These are phyloP conservation scores for Peromyscus californicus DNA, from an alignment of 2,113 vertebrate genomes.

Conservation along the genomic window DNA sequence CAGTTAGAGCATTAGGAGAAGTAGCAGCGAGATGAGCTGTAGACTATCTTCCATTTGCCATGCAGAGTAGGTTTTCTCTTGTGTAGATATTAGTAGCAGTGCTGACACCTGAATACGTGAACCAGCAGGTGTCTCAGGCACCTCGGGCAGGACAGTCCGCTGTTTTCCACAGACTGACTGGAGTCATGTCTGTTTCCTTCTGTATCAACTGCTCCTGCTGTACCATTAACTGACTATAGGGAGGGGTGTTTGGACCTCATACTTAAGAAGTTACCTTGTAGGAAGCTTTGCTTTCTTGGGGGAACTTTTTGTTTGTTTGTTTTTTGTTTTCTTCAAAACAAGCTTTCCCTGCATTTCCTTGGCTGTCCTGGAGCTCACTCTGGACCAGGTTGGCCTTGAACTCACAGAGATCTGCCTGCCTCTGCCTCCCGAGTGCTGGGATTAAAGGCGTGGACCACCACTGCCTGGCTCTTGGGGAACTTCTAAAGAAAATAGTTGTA, in stretches of 20 bases:
- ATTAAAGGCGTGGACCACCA: background rate
- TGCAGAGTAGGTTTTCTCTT: background rate
- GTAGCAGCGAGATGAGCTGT: background rate
- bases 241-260: background rate
- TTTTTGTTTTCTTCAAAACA: too few relatives aligned
- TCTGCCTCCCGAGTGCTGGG: background rate
- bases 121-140: background rate
- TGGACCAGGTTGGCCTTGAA: background rate
- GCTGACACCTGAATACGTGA: background rate
- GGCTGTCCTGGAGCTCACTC: background rate
- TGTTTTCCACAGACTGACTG: background rate
- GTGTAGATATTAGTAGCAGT: background rate
- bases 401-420: background rate
- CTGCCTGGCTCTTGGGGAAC: background rate
- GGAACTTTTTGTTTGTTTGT: background rate
- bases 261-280: background rate
- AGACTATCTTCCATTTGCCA: background rate
- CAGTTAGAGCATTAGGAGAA: conserved; percentile 2
- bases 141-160: background rate
- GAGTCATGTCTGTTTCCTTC: background rate
- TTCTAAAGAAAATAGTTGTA: conserved; percentile 30
- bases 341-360: background rate
- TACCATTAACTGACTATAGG: background rate
- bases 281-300: background rate
- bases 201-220: background rate